Percentiles rank a stretch among this genome's conserved stretches.
Conservation (phyloP, 2,113 vertebrate species). For the Podilymbus podiceps region DNA sequence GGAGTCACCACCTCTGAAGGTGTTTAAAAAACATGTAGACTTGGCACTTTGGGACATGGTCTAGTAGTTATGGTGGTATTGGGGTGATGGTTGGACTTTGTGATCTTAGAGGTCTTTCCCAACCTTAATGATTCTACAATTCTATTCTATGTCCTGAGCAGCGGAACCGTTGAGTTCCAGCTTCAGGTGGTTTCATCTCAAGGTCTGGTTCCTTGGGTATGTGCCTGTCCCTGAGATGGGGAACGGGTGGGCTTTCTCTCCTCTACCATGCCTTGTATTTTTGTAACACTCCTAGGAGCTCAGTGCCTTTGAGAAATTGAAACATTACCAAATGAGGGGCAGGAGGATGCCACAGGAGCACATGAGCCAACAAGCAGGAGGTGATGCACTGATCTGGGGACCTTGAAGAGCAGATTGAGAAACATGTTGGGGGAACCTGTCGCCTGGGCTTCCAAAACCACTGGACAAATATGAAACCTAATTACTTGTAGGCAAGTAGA, state of each 20-base stretch:
- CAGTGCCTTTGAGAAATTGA: background rate
- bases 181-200: background rate
- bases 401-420: background rate
- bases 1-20: no score
- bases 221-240: background rate
- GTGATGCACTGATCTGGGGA: background rate
- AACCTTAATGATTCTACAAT: no score
- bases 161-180: background rate
- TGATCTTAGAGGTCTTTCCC: no score
- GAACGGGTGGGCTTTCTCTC: background rate
- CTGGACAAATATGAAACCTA: background rate
- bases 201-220: background rate
- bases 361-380: background rate
- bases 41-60: no score
- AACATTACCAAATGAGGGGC: background rate
- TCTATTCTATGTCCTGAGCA: background rate
- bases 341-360: background rate
- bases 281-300: background rate
- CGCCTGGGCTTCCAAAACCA: background rate
- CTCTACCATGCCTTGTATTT: background rate
- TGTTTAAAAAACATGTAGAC: no score
- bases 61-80: no score
- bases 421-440: fast-evolving
- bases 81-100: no score
- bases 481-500: background rate